Evolutionary conservation across 2,797 vertebrate genomes (phyloP).

Genomic region (Eospalax fontanierii): DNA sequence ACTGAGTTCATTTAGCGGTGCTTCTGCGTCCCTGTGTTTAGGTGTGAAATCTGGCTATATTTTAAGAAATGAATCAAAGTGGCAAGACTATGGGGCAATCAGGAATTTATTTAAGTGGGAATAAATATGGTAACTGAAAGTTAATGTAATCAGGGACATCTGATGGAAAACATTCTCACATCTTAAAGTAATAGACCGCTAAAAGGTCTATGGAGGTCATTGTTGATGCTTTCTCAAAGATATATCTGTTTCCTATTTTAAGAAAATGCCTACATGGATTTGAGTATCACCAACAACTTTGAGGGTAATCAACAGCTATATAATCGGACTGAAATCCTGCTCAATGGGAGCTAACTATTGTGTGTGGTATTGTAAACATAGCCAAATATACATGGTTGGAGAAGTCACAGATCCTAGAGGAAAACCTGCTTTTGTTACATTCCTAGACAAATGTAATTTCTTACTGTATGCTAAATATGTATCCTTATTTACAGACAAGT

Average conservation of each 20-base stretch:
- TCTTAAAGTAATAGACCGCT: constrained; percentile 38
- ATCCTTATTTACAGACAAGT: too few species aligned
- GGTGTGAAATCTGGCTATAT: background rate
- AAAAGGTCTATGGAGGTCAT: background rate
- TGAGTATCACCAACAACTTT: background rate
- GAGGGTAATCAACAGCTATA: too few species aligned
- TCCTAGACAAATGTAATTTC: too few species aligned
- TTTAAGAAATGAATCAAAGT: constrained; percentile 41
- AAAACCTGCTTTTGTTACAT: too few species aligned
- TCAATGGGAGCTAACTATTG: too few species aligned
- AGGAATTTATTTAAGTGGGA: background rate
- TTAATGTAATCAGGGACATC: background rate
- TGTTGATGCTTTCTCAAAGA: background rate
- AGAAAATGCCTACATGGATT: background rate
- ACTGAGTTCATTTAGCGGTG: too few species aligned
- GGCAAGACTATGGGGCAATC: background rate
- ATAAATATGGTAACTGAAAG: constrained; percentile 28
- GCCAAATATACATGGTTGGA: too few species aligned
- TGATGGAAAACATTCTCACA: background rate
- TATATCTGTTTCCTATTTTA: background rate
- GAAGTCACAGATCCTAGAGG: too few species aligned
- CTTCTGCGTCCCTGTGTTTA: too few species aligned
- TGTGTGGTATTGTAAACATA: too few species aligned
- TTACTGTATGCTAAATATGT: too few species aligned
- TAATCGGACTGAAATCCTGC: too few species aligned